Base-by-base conservation (phyloP, 1,140 invertebrate species). In the Protaetia brevitarsis region DNA sequence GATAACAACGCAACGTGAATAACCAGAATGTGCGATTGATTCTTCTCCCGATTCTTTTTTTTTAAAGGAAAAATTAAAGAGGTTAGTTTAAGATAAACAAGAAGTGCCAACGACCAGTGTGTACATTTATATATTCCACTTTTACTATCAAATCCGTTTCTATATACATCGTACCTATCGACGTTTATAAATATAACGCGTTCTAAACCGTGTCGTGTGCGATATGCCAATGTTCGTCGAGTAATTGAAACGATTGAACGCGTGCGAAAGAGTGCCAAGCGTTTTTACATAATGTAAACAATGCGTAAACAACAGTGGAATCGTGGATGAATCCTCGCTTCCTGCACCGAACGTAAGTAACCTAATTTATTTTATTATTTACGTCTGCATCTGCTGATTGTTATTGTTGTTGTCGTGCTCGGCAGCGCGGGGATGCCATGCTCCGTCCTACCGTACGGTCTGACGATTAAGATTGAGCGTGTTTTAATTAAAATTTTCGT, bases 371-470 rank as follows among this genome's bases (percentile, higher is more conserved):
- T 37, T 37, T 37, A 11, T 16, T 37, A 10, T 8, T 37, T 37
- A 16, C 34, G 34, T 37, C 34, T 16, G 10, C n/a, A 37, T 37
- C 34, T 8, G n/a, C 11, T 31, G 30, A 31, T 11, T 6, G 30
- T 31, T 37, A n/a, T n/a, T n/a, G n/a, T n/a, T n/a, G n/a, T n/a
- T n/a, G n/a, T n/a, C n/a, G n/a, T n/a, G n/a, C n/a, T n/a, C n/a
- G 58, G 61, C 41, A 58, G 63, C 62, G 67, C 41, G 27, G 66
- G 57, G 62, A 51, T 66, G 69, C 66, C 31, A 70, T 56, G 69
- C 60, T 61, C 36, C 34, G 56, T 11, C 19, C 31, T 28, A 57
- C 26, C 28, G 59, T 2, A 19, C 23, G 58, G 21, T 45, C 19
- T 21, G 21, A 60, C 37, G 36, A 28, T 36, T 37, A 45, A 37